A percentile compares a stretch with the other conserved stretches of the same genome.
Evolutionary conservation across 1,140 invertebrate species (phyloP).

Genomic region (Drosophila kikkawai): DNA sequence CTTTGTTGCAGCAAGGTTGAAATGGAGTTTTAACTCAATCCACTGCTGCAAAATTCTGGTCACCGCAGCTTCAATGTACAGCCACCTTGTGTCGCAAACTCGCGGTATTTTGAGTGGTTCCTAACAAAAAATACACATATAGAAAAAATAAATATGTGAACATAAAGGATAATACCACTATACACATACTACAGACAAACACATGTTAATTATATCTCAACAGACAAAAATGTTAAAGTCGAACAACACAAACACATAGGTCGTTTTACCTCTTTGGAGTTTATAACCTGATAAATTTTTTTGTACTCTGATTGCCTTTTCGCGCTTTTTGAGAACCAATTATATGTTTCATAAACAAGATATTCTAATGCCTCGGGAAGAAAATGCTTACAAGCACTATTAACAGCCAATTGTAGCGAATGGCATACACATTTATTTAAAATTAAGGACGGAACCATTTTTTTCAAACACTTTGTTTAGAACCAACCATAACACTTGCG

Average conservation of each 20-base stretch:
- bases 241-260: not conserved
- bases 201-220: not conserved
- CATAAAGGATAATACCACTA: not conserved
- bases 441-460: slow-evolving; percentile 2
- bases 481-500: slow-evolving; percentile 24
- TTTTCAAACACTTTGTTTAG: slow-evolving; percentile 10
- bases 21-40: not conserved
- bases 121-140: not conserved
- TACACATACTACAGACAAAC: not conserved
- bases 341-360: not conserved
- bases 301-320: not conserved
- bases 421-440: not conserved
- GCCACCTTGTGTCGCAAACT: not conserved
- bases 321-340: not conserved
- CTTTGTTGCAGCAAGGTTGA: not conserved
- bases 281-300: not conserved
- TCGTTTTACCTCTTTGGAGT: not conserved
- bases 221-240: not conserved
- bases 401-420: not conserved
- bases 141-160: not conserved
- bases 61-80: not conserved
- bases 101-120: not conserved
- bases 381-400: not conserved
- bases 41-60: not conserved
- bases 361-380: not conserved